Conservation (phyloP, 1,140 invertebrate species). For the Neodiprion fabricii region DNA sequence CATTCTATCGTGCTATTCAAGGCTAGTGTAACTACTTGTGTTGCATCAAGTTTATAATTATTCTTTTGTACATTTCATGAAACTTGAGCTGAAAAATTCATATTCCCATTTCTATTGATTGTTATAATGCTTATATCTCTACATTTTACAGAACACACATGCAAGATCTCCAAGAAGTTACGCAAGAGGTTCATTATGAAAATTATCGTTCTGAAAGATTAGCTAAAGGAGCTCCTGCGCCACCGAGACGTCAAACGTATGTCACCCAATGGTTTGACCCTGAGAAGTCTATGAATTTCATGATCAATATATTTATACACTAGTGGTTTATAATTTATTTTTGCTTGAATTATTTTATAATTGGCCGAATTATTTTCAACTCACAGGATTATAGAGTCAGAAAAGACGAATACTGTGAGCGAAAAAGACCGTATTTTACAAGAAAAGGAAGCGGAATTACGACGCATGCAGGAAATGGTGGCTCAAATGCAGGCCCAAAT, state of each 20-base stretch:
- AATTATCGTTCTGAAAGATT: slow-evolving; percentile 91
- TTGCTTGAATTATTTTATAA: slow-evolving; percentile 15
- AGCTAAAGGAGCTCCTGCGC: slow-evolving; percentile 79
- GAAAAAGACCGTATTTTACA: slow-evolving; percentile 86
- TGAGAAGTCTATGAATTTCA: not conserved
- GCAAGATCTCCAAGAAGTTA: slow-evolving; percentile 96
- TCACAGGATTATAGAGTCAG: slow-evolving; percentile 49
- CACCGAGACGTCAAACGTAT: slow-evolving; percentile 73
- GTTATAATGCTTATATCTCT: not conserved
- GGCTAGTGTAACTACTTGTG: slow-evolving; percentile 8
- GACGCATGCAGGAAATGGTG: slow-evolving; percentile 94
- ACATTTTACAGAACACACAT: slow-evolving; percentile 81
- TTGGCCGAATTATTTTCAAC: not conserved
- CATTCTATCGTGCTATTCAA: not conserved
- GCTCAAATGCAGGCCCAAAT: slow-evolving; percentile 94
- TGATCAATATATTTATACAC: slow-evolving; percentile 13
- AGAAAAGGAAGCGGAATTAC: slow-evolving; percentile 89
- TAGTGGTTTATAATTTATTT: slow-evolving; percentile 18
- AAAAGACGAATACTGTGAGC: slow-evolving; percentile 58
- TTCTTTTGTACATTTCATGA: not conserved
- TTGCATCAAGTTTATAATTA: no score
- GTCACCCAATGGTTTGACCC: slow-evolving; percentile 32
- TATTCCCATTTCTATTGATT: slow-evolving; percentile 5
- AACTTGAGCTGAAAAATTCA: slow-evolving; percentile 8
- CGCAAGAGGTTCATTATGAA: slow-evolving; percentile 95